Evolutionary conservation across 2,113 vertebrate genomes (phyloP).

Genomic region (Notiomystis cincta): DNA sequence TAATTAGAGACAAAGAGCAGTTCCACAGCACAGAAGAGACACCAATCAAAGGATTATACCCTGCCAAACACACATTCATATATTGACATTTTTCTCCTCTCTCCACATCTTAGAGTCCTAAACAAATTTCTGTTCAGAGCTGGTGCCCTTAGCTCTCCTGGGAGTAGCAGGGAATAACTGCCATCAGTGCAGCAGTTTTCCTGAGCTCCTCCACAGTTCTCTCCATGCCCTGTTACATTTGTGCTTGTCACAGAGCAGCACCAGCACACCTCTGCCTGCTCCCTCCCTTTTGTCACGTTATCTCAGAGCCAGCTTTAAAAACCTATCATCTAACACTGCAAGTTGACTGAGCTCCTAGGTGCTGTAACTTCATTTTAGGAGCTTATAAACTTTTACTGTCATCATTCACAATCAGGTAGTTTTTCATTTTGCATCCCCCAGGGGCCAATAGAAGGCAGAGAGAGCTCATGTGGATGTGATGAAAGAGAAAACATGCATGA

Average conservation of each 20-base stretch:
- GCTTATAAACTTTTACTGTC: slow-evolving; percentile 78
- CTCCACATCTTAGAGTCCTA: background rate
- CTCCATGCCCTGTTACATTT: background rate
- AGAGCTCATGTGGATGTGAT: background rate
- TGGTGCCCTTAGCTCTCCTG: background rate
- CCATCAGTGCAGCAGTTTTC: background rate
- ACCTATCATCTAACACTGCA: slow-evolving; percentile 50
- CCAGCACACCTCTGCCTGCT: background rate
- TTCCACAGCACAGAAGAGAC: background rate
- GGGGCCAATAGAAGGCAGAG: slow-evolving; percentile 23
- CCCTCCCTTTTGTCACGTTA: background rate
- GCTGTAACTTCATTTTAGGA: slow-evolving; percentile 74
- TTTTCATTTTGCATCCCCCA: slow-evolving; percentile 64
- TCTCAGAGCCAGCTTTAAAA: slow-evolving; percentile 56
- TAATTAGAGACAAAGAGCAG: background rate
- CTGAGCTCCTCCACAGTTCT: background rate
- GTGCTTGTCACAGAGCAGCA: background rate
- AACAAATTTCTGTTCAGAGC: background rate
- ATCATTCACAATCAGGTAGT: slow-evolving; percentile 66
- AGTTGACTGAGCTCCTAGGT: slow-evolving; percentile 69
- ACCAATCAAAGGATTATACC: background rate
- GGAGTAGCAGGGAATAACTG: background rate
- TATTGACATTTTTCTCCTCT: background rate
- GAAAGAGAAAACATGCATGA: background rate
- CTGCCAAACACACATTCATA: background rate